These are phyloP conservation scores for Eubasilissa regina DNA, from an alignment of 1,140 invertebrate genomes.

Conservation along the genomic window DNA sequence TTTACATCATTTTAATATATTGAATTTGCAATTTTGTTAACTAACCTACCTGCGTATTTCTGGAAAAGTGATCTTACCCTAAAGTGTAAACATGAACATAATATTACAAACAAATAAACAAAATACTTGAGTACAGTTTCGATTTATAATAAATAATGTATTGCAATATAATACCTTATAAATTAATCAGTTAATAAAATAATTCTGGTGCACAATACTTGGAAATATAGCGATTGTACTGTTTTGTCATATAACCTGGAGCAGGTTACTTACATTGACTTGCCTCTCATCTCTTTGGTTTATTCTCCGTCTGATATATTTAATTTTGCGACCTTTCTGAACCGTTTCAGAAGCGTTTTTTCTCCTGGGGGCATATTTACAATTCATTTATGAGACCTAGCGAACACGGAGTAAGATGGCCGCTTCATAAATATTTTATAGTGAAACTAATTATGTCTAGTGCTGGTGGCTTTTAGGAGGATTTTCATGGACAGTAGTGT, in stretches of 20 bases:
- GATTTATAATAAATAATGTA: too few species aligned
- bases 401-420: conserved; percentile 17
- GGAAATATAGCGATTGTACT: too few species aligned
- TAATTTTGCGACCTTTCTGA: conserved; percentile 35
- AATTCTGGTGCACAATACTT: too few species aligned
- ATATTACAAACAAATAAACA: too few species aligned
- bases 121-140: too few species aligned
- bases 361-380: conserved; percentile 28
- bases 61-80: too few species aligned
- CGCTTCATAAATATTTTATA: conserved; percentile 47
- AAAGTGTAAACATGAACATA: too few species aligned
- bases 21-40: too few species aligned
- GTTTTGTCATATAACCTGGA: conserved; percentile 7
- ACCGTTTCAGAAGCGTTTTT: neutral
- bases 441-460: conserved; percentile 43
- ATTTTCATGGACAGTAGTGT: conserved; percentile 29
- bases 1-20: too few species aligned
- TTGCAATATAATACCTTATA: too few species aligned
- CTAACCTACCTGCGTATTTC: too few species aligned
- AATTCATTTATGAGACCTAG: conserved; percentile 45
- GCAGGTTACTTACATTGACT: conserved; percentile 26
- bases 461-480: conserved; percentile 10
- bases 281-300: neutral
- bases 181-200: too few species aligned
- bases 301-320: conserved; percentile 28